Evolutionary conservation across 2,888 invertebrate species (phyloP).

Genomic region (Hypolimnas misippus): DNA sequence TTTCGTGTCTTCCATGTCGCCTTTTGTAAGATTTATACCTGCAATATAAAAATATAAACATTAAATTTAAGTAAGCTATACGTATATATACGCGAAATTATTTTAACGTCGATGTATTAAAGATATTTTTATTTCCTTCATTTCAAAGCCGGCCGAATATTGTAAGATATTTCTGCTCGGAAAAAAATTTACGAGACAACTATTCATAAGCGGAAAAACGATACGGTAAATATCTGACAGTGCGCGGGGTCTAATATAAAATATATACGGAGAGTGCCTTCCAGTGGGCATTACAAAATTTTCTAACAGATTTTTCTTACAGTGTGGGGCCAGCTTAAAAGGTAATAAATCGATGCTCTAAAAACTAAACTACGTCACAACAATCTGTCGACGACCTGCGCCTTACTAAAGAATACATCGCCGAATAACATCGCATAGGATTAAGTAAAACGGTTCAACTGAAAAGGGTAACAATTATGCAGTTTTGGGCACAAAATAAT

Average conservation of each 20-base stretch:
- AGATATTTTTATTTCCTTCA: too few relatives aligned
- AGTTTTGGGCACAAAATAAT: background rate
- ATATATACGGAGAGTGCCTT: too few relatives aligned
- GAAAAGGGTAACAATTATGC: background rate
- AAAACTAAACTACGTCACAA: slow-evolving; percentile 4
- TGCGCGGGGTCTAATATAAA: too few relatives aligned
- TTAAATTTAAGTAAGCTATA: background rate
- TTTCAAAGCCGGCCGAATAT: background rate
- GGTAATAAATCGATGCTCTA: slow-evolving; percentile 5
- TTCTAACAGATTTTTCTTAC: background rate
- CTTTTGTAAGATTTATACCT: slow-evolving; percentile 81
- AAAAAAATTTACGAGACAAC: too few relatives aligned
- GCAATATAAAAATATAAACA: slow-evolving; percentile 52
- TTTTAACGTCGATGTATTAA: too few relatives aligned
- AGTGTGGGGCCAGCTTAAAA: background rate
- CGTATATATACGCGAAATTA: too few relatives aligned
- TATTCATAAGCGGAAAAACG: too few relatives aligned
- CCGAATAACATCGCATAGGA: background rate
- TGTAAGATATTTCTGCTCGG: background rate
- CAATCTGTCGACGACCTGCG: slow-evolving; percentile 2
- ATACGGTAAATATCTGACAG: too few relatives aligned
- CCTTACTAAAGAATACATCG: background rate
- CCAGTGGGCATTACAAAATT: too few relatives aligned
- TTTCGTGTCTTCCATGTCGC: slow-evolving; percentile 73
- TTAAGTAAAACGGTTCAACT: background rate